Base-by-base conservation (phyloP, 2,888 invertebrate genomes). In the Sphecodes monilicornis region DNA sequence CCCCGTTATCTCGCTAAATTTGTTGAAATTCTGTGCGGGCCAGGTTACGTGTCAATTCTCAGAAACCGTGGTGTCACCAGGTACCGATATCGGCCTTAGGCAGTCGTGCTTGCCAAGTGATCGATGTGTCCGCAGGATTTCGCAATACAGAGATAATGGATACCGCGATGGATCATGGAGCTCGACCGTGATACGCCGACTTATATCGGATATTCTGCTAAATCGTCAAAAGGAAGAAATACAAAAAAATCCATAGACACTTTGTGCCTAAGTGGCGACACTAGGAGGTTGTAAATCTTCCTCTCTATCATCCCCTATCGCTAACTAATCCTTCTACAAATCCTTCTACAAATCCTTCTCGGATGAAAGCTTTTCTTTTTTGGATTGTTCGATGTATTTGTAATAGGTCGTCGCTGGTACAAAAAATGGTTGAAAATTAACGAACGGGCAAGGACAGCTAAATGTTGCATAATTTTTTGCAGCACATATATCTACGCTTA, bases 41-140 rank as follows among this genome's bases (percentile, higher is more conserved):
- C 43, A 1, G 39, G 46, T 76, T 54, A 64, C 73, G 57, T 22
- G 68, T 74, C 50, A 54, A 11, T 76, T 77, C 57, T 39, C 13
- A 54, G 73, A 74, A 77, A 82, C 73, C 64, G 69, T 32, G 66
- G 76, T 74, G 54, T 76, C 81, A 60, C 60, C 68, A 54, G 41
- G 50, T 71, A 69, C 50, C 64, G 68, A 85, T 83, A 73, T 50
- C 76, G 22, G 68, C 64, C 79, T 64, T 41, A 41, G 32, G 46
- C 66, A 46, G 36, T 69, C 43, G 54, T 80, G 71, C 73, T 54
- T 18, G 69, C 54, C 76, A 72, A 78, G 86, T 86, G 90, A 90
- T 90, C 88, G 89, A 90, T 87, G 82, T 60, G 79, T 77, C 80
- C 71, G 70, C 68, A 60, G 74, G 68, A 71, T 86, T 86, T 90